These are phyloP conservation scores for Triops longicaudatus DNA, from an alignment of 1,140 invertebrate genomes.

Conservation along the genomic window DNA sequence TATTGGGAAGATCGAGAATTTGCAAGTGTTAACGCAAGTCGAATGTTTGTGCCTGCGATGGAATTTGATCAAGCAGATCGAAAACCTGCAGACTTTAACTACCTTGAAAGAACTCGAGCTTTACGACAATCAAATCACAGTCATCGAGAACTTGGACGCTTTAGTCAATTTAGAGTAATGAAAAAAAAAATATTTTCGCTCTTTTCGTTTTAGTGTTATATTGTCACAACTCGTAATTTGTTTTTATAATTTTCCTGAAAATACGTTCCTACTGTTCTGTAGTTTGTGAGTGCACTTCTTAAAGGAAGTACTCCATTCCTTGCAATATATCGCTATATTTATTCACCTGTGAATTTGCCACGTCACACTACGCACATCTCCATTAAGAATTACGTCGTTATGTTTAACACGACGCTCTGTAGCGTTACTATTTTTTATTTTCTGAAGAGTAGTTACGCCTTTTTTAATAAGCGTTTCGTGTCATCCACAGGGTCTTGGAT, in stretches of 20 bases:
- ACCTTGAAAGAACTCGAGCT: slow-evolving; percentile 81
- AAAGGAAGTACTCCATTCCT: too few relatives aligned
- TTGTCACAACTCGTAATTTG: too few relatives aligned
- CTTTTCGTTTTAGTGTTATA: neutral
- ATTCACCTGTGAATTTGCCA: too few relatives aligned
- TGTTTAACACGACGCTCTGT: too few relatives aligned
- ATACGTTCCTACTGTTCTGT: too few relatives aligned
- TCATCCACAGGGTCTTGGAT: slow-evolving; percentile 63
- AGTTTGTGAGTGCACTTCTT: too few relatives aligned
- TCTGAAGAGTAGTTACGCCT: too few relatives aligned
- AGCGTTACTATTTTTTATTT: too few relatives aligned
- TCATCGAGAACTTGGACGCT: slow-evolving; percentile 77
- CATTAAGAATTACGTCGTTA: too few relatives aligned
- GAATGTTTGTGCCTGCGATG: slow-evolving; percentile 79
- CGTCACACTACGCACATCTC: too few relatives aligned
- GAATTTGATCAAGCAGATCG: slow-evolving; percentile 92
- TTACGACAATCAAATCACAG: slow-evolving; percentile 91
- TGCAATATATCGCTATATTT: too few relatives aligned
- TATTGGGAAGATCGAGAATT: slow-evolving; percentile 69
- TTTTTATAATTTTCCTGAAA: too few relatives aligned
- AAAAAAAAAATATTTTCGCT: slow-evolving; percentile 37
- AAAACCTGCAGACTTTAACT: slow-evolving; percentile 64
- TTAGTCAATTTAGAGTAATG: slow-evolving; percentile 81
- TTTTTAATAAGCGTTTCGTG: neutral
- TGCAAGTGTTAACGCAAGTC: slow-evolving; percentile 61